These are phyloP conservation scores for Ictalurus punctatus DNA, from an alignment of 2,113 vertebrate species.

Conservation along the genomic window DNA sequence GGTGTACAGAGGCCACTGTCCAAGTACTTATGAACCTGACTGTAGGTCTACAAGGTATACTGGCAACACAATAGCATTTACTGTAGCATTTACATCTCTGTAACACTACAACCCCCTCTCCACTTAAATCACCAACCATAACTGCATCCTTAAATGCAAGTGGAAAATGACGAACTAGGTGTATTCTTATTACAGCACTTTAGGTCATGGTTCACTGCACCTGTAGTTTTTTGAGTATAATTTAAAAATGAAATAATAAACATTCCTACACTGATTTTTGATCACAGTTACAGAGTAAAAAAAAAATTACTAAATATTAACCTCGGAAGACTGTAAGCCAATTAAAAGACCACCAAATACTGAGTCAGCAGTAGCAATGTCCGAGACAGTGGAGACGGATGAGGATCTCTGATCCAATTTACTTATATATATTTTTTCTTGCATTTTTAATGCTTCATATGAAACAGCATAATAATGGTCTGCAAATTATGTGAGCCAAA, in stretches of 20 bases:
- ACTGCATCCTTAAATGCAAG: not conserved
- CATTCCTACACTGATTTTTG: no score
- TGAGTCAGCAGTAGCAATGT: not conserved
- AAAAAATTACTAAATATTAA: no score
- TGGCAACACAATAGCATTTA: not conserved
- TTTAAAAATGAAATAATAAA: no score
- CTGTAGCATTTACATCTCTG: not conserved
- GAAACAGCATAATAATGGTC: not conserved
- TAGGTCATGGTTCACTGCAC: not conserved
- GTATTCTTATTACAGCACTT: no score
- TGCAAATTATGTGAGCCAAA: no score
- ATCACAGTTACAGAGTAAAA: not conserved
- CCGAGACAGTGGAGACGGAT: not conserved
- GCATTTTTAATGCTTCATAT: not conserved
- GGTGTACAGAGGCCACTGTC: no score
- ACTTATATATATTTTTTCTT: not conserved
- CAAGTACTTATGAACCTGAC: no score
- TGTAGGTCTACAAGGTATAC: not conserved
- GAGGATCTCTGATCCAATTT: not conserved
- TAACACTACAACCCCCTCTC: no score
- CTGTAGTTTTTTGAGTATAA: no score
- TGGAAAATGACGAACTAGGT: not conserved
- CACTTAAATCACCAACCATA: not conserved
- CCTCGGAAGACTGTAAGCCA: not conserved
- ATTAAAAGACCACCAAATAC: not conserved